Conservation (phyloP, 2,113 vertebrate species). For the Ascaphus truei region DNA sequence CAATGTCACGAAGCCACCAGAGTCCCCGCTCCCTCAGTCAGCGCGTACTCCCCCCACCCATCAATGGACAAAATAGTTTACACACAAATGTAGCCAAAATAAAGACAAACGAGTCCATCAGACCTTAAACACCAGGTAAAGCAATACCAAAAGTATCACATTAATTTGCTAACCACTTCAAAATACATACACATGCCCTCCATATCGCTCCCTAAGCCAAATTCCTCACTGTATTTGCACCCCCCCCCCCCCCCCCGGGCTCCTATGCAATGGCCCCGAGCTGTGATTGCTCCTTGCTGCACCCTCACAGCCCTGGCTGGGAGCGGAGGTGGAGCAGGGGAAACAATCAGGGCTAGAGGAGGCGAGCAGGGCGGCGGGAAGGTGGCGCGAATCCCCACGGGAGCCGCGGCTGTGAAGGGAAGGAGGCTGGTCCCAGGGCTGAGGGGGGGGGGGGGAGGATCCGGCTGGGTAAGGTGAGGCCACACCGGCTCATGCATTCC, state of each 20-base stretch:
- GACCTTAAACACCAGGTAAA: too few relatives aligned
- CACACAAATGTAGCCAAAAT: too few relatives aligned
- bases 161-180: too few relatives aligned
- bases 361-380: conserved; percentile 30
- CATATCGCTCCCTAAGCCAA: background rate
- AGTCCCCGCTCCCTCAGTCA: too few relatives aligned
- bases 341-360: background rate
- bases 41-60: too few relatives aligned
- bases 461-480: conserved; percentile 3
- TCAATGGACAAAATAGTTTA: too few relatives aligned
- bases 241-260: conserved; percentile 7
- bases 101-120: too few relatives aligned
- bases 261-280: background rate
- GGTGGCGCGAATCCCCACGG: conserved; percentile 23
- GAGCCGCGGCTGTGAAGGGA: background rate
- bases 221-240: background rate
- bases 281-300: too few relatives aligned
- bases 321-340: background rate
- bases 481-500: background rate
- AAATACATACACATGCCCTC: too few relatives aligned
- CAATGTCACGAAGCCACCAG: too few relatives aligned
- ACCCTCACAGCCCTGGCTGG: background rate
- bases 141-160: too few relatives aligned
- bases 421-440: background rate
- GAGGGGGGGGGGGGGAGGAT: background rate